Evolutionary conservation across 2,113 vertebrate genomes (phyloP).

Genomic region (Drymodes brunneopygia): DNA sequence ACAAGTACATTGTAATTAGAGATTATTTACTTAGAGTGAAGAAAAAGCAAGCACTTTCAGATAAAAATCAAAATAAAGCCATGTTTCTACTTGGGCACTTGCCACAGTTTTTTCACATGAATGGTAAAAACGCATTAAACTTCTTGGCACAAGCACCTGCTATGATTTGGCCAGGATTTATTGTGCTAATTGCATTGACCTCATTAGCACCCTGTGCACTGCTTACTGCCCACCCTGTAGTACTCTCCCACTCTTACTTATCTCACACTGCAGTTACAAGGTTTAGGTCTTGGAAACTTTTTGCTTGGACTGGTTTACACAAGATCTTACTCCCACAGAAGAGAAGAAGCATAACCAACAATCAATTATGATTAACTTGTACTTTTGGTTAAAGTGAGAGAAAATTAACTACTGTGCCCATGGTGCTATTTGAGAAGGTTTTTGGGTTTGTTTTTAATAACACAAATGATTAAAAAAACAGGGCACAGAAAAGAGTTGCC

Average conservation of each 20-base stretch:
- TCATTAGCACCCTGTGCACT: background rate
- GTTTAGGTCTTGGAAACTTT: background rate
- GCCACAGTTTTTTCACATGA: background rate
- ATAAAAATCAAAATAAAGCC: background rate
- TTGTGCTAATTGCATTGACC: background rate
- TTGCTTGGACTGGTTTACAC: background rate
- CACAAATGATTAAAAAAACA: background rate
- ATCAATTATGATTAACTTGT: background rate
- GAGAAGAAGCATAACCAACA: background rate
- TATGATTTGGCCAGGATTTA: background rate
- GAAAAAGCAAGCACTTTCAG: background rate
- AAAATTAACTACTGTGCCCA: background rate
- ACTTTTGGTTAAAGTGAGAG: background rate
- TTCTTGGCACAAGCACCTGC: background rate
- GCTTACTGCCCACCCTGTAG: background rate
- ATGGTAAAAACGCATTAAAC: background rate
- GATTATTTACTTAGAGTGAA: background rate
- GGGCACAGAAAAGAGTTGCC: background rate
- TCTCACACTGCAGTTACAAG: background rate
- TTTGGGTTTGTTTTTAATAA: background rate
- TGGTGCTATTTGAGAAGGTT: background rate
- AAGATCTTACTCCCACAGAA: background rate
- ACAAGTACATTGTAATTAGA: background rate
- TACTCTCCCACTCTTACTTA: background rate
- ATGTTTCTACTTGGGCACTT: background rate